These are phyloP conservation scores for Psophia crepitans DNA, from an alignment of 2,113 vertebrate species.

Conservation along the genomic window DNA sequence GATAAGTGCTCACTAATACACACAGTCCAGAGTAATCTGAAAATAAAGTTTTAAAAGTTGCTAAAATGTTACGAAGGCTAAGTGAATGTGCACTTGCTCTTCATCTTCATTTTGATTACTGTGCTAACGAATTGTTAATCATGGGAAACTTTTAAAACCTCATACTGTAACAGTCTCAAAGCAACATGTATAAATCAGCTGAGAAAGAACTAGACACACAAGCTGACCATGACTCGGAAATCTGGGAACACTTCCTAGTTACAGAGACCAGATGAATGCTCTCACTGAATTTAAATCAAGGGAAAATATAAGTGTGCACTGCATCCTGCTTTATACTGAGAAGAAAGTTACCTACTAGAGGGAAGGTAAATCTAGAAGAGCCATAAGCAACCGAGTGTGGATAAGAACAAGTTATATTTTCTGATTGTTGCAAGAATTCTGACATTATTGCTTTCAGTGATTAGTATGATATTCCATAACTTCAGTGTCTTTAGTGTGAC, in stretches of 20 bases:
- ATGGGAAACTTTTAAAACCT: neutral
- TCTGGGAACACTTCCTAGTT: neutral
- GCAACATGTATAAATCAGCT: neutral
- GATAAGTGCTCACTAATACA: neutral
- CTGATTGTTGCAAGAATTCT: too few species aligned
- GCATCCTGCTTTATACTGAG: neutral
- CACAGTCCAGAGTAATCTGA: neutral
- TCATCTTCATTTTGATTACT: neutral
- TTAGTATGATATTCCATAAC: neutral
- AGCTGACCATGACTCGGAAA: neutral
- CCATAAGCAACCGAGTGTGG: neutral
- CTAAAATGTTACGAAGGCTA: neutral
- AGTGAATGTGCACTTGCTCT: neutral
- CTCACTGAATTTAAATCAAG: neutral
- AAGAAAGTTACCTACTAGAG: neutral
- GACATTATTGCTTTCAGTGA: neutral
- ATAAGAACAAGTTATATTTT: neutral
- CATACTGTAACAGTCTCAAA: neutral
- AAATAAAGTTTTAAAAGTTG: neutral
- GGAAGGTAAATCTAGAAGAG: neutral
- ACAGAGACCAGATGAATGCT: neutral
- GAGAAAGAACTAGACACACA: neutral
- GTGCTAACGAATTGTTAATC: neutral
- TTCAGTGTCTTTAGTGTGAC: neutral
- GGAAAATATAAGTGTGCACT: neutral